Evolutionary conservation across 2,888 invertebrate genomes (phyloP).

Genomic region (Pristionchus mayeri): DNA sequence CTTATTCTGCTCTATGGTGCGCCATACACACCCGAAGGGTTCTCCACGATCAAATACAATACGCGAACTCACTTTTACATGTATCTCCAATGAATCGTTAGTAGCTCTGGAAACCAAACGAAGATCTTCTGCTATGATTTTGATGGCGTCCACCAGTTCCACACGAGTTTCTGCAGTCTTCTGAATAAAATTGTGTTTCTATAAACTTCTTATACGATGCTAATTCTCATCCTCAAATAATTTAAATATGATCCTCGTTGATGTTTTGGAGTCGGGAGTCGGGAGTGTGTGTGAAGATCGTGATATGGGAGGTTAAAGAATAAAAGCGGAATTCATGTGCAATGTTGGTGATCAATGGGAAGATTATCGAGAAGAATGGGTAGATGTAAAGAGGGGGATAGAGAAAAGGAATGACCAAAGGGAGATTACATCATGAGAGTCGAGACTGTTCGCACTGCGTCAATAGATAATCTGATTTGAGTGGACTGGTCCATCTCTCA

Average conservation of each 20-base stretch:
- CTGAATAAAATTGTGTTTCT: too few relatives aligned
- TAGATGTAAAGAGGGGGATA: not conserved
- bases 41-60: too few relatives aligned
- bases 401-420: not conserved
- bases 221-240: too few relatives aligned
- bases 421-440: not conserved
- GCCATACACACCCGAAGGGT: too few relatives aligned
- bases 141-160: conserved; percentile 27
- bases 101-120: not conserved
- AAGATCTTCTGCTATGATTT: conserved; percentile 43
- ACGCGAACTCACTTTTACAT: conserved; percentile 45
- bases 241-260: too few relatives aligned
- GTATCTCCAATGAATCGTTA: conserved; percentile 28
- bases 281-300: too few relatives aligned
- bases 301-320: not conserved
- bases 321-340: conserved; percentile 16
- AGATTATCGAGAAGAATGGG: conserved; percentile 19
- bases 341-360: not conserved
- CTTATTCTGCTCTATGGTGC: too few relatives aligned
- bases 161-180: conserved; percentile 3
- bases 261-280: too few relatives aligned
- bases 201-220: too few relatives aligned
- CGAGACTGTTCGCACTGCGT: conserved; percentile 4
- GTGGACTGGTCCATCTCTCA: not conserved
- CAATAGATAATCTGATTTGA: conserved; percentile 9